Base-by-base conservation (phyloP, 2,888 invertebrate genomes). In the Acanthoscelides obtectus region DNA sequence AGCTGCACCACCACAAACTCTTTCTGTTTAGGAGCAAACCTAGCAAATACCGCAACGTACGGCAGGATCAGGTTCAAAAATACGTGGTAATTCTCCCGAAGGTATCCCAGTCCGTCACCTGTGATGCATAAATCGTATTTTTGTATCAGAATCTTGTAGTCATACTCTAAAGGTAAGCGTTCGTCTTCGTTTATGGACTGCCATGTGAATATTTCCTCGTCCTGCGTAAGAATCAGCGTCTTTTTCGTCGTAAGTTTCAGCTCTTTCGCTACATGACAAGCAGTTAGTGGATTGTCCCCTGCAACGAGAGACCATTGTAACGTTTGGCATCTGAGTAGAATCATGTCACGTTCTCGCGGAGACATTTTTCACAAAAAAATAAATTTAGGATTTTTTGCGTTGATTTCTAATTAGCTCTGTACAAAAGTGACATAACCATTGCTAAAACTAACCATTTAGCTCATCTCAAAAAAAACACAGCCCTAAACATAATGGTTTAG, bases 21-120 rank as follows among this genome's bases (percentile, higher is more conserved):
- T 86, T 99, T 99, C 84, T 99, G 99, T 84, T 99, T 99, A 0
- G 99, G 99, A 0, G 98, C 97, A 81, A 99, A 98, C 79, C 99
- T 89, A 0, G 99, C 99, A 85, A 95, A 99, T 1, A 99, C 95
- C 70, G 93, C 92, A 12, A 99, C 90, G 80, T 94, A 90, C 0
- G 98, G 95, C 80, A 99, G 87, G 68, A 99, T 86, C 77, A 90
- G 87, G 69, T 88, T 85, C 78, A 97, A 86, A 77, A 93, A 91
- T 69, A 86, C 86, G 64, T 86, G 85, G 77, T 93, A 88, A 69
- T 89, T 82, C 25, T 90, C 89, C 77, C 89, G 89, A 69, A 97
- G 86, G 84, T 91, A 92, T 64, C 88, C 87, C 69, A 97, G 83
- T 64, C 94, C 95, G 86, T 98, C 96, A 22, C 99, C 99, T 3